These are phyloP conservation scores for Dryobates pubescens DNA, from an alignment of 2,797 vertebrate genomes.

Conservation along the genomic window DNA sequence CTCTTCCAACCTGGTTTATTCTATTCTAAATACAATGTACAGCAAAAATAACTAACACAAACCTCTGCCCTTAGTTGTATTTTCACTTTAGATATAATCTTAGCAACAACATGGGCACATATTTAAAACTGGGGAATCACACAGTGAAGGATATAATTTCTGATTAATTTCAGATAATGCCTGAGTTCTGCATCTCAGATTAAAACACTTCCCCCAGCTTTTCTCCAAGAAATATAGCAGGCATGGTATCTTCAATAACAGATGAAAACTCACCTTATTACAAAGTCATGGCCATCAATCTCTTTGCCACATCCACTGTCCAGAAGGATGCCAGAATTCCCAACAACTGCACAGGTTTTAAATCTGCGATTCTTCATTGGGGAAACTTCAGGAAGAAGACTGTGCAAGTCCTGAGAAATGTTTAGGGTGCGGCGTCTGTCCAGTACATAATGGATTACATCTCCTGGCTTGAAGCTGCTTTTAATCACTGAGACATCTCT, in stretches of 20 bases:
- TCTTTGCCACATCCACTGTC: slow-evolving; percentile 87
- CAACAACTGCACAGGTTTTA: slow-evolving; percentile 88
- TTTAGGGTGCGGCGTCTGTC: slow-evolving; percentile 87
- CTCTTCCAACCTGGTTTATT: too few species aligned
- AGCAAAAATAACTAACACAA: background rate
- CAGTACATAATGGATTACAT: slow-evolving; percentile 88
- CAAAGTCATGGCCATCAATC: slow-evolving; percentile 88
- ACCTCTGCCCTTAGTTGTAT: background rate
- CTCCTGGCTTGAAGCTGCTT: slow-evolving; percentile 89
- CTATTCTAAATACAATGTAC: background rate
- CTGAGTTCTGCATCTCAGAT: background rate
- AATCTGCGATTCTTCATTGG: slow-evolving; percentile 89
- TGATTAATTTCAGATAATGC: slow-evolving; percentile 16
- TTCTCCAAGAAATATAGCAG: background rate
- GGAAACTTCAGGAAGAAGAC: slow-evolving; percentile 87
- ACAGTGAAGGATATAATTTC: background rate
- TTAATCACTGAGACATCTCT: slow-evolving; percentile 88
- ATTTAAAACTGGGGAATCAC: background rate
- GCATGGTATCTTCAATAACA: background rate
- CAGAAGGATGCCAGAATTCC: slow-evolving; percentile 89
- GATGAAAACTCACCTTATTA: slow-evolving; percentile 84
- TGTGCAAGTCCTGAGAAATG: slow-evolving; percentile 85
- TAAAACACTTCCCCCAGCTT: slow-evolving; percentile 33
- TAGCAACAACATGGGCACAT: background rate
- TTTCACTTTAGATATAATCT: background rate